A percentile compares a stretch with the other conserved stretches of the same genome.
These are phyloP conservation scores for Penaeus japonicus DNA, from an alignment of 1,140 invertebrate genomes.

Conservation along the genomic window DNA sequence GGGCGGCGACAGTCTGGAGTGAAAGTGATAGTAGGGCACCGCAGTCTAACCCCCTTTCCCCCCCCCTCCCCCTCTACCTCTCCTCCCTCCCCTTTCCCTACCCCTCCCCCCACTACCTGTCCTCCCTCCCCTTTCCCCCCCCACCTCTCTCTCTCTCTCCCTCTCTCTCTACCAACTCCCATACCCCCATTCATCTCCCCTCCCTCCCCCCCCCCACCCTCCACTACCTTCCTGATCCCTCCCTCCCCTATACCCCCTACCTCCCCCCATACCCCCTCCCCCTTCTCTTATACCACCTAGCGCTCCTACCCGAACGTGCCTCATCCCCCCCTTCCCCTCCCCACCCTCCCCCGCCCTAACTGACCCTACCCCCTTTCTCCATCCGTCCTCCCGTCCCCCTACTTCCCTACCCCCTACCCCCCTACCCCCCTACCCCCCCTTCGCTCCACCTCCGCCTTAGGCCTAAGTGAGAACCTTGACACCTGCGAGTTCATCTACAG, in stretches of 20 bases:
- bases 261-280: too few relatives aligned
- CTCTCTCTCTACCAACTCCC: not conserved
- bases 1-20: too few relatives aligned
- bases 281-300: not conserved
- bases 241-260: not conserved
- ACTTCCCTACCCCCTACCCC: not conserved
- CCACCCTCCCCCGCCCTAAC: not conserved
- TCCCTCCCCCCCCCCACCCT: not conserved
- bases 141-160: too few relatives aligned
- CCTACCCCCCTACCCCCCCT: not conserved
- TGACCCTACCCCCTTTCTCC: not conserved
- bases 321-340: not conserved
- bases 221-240: not conserved
- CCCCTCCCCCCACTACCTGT: too few relatives aligned
- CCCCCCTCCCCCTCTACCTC: not conserved
- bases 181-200: not conserved
- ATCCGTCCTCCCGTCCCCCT: not conserved
- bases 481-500: not conserved
- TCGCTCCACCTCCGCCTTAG: not conserved
- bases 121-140: too few relatives aligned
- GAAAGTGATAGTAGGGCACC: too few relatives aligned
- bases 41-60: not conserved
- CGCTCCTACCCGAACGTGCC: not conserved
- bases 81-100: too few relatives aligned
- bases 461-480: not conserved